Percentiles rank a stretch among this genome's conserved stretches.
Evolutionary conservation across 1,140 invertebrate genomes (phyloP).

Genomic region (Ectropis grisescens): DNA sequence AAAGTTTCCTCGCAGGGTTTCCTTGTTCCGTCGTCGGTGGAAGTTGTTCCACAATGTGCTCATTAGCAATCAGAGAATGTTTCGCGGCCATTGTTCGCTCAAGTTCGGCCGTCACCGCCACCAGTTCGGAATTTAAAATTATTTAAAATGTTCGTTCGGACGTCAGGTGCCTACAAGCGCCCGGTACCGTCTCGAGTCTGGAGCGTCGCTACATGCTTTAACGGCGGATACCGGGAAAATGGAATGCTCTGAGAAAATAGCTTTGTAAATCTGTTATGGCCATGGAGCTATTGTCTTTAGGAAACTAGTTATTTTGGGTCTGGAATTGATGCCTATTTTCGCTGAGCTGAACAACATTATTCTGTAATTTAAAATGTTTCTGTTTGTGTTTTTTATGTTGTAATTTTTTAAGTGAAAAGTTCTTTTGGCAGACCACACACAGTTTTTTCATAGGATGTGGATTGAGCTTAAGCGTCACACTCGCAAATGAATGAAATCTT

Average conservation of each 20-base stretch:
- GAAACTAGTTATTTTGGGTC: too few relatives aligned
- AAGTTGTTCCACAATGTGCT: constrained; percentile 49
- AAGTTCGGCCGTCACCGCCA: constrained; percentile 43
- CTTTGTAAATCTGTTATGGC: not conserved
- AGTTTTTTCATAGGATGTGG: too few relatives aligned
- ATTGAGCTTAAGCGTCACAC: too few relatives aligned
- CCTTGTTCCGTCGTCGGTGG: too few relatives aligned
- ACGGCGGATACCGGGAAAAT: not conserved
- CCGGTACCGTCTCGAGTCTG: not conserved
- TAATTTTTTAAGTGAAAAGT: too few relatives aligned
- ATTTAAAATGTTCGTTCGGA: constrained; percentile 36
- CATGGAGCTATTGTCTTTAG: not conserved
- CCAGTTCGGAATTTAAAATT: constrained; percentile 50
- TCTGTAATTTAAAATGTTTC: too few relatives aligned
- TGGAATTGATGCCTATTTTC: too few relatives aligned
- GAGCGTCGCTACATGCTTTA: not conserved
- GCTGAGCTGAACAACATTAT: too few relatives aligned
- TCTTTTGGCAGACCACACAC: too few relatives aligned
- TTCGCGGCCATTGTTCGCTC: constrained; percentile 42
- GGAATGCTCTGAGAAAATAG: not conserved
- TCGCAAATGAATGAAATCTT: too few relatives aligned
- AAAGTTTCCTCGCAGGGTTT: constrained; percentile 21
- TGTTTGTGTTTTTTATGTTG: too few relatives aligned
- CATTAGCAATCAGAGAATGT: constrained; percentile 58
- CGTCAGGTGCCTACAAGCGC: constrained; percentile 35